Evolutionary conservation across 2,113 vertebrate genomes (phyloP).

Genomic region (Gambusia holbrooki): DNA sequence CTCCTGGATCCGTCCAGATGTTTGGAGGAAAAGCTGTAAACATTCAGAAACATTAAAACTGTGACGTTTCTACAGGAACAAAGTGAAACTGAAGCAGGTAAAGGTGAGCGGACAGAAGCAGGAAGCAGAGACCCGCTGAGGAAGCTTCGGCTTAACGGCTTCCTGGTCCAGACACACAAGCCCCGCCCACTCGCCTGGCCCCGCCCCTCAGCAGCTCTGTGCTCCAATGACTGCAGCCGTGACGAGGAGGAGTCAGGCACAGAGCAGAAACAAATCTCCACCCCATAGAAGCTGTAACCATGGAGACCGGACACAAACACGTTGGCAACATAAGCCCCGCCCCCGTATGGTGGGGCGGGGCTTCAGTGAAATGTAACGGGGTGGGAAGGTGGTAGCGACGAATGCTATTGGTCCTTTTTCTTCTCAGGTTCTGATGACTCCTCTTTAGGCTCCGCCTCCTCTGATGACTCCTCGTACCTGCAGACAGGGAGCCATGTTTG

Average conservation of each 20-base stretch:
- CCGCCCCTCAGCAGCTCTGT: background rate
- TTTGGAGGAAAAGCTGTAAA: background rate
- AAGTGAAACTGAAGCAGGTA: slow-evolving; percentile 7
- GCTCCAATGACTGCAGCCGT: slow-evolving; percentile 7
- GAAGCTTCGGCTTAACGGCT: background rate
- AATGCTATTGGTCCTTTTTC: slow-evolving; percentile 78
- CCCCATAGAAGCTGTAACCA: slow-evolving; percentile 31
- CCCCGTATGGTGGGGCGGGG: slow-evolving; percentile 32
- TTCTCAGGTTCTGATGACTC: slow-evolving; percentile 71
- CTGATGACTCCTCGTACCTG: slow-evolving; percentile 80
- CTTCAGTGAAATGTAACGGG: slow-evolving; percentile 57
- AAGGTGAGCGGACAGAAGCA: slow-evolving; percentile 7
- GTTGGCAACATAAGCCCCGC: slow-evolving; percentile 25
- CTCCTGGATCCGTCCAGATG: background rate
- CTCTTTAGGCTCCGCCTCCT: slow-evolving; percentile 63
- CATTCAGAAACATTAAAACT: slow-evolving; percentile 39
- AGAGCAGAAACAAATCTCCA: slow-evolving; percentile 12
- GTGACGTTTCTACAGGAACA: slow-evolving; percentile 46
- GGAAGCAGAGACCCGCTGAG: background rate
- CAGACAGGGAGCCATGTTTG: background rate
- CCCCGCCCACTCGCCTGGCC: background rate
- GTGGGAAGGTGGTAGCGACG: background rate
- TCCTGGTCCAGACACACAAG: background rate
- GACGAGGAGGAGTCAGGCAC: slow-evolving; percentile 5
- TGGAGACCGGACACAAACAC: slow-evolving; percentile 38